Conservation (phyloP, 1,140 invertebrate species). For the Drosophila sp. region DNA sequence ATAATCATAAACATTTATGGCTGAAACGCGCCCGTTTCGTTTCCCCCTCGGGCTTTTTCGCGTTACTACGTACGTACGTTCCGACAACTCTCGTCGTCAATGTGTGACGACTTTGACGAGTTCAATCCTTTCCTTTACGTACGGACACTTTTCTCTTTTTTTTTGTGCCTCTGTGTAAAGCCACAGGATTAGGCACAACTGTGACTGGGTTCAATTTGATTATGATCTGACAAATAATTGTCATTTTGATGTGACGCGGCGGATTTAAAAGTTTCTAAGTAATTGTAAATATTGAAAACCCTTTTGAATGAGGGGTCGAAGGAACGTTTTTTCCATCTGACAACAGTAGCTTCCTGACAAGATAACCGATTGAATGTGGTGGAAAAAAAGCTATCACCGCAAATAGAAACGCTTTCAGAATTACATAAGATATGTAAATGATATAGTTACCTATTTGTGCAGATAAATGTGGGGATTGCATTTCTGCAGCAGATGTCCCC, state of each 20-base stretch:
- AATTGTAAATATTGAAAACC: slow-evolving; percentile 79
- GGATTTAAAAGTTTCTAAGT: slow-evolving; percentile 74
- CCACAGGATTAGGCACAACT: slow-evolving; percentile 78
- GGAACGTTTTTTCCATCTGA: neutral
- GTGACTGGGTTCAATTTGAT: slow-evolving; percentile 74
- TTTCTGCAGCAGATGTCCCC: neutral
- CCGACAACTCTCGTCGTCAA: slow-evolving; percentile 39
- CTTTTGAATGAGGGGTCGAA: slow-evolving; percentile 30
- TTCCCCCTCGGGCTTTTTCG: neutral
- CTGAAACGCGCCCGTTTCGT: slow-evolving; percentile 50
- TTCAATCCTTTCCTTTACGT: slow-evolving; percentile 65
- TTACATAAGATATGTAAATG: no score
- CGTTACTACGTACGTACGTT: neutral
- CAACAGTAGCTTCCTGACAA: no score
- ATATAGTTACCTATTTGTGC: no score
- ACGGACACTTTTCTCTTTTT: slow-evolving; percentile 21
- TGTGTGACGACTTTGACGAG: slow-evolving; percentile 75
- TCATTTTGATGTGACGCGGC: slow-evolving; percentile 75
- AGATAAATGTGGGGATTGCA: no score
- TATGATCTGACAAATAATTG: slow-evolving; percentile 82
- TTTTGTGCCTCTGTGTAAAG: slow-evolving; percentile 56
- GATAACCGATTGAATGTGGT: no score
- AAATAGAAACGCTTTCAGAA: no score
- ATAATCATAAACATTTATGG: slow-evolving; percentile 82
- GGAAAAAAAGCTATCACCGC: no score